phyloP scores from a whole-genome alignment of 2,113 vertebrate genomes.

The Stigmatopora argus region DNA sequence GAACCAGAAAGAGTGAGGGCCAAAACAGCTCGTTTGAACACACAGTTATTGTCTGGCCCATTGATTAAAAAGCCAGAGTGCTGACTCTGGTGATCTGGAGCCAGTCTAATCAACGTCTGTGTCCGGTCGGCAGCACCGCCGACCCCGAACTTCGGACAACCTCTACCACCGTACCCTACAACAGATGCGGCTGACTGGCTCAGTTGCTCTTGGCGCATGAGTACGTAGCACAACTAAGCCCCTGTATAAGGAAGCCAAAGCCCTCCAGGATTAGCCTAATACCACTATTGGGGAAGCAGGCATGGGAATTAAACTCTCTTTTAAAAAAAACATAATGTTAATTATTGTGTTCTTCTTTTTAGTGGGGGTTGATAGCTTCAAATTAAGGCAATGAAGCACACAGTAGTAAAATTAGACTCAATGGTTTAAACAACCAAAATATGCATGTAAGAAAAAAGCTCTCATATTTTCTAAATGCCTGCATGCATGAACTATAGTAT shows the following conservation, averaged over 20 bases:
- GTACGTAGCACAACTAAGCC: constrained; percentile 51
- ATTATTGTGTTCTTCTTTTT: neutral
- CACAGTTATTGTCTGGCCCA: constrained; percentile 8
- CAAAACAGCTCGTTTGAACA: constrained; percentile 25
- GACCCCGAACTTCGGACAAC: constrained; percentile 32
- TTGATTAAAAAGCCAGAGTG: constrained; percentile 33
- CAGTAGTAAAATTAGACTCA: neutral
- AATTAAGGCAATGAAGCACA: neutral
- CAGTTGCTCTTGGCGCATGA: constrained; percentile 51
- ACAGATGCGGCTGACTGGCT: constrained; percentile 26
- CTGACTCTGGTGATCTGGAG: constrained; percentile 51
- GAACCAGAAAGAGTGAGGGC: constrained; percentile 25
- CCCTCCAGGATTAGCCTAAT: constrained; percentile 55
- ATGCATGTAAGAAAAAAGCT: neutral
- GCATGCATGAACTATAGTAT: too few species aligned
- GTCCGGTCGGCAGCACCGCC: constrained; percentile 39
- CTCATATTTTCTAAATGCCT: neutral
- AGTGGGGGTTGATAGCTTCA: neutral
- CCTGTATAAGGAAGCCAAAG: constrained; percentile 44
- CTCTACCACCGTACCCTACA: constrained; percentile 24
- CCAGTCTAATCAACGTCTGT: constrained; percentile 38
- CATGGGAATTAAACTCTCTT: constrained; percentile 34
- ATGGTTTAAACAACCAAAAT: neutral
- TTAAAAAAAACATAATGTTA: neutral
- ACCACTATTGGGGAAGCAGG: constrained; percentile 30